Percentiles rank a stretch among this genome's conserved stretches.
Conservation (phyloP, 2,888 invertebrate genomes). For the Platerodrilus igneus region DNA sequence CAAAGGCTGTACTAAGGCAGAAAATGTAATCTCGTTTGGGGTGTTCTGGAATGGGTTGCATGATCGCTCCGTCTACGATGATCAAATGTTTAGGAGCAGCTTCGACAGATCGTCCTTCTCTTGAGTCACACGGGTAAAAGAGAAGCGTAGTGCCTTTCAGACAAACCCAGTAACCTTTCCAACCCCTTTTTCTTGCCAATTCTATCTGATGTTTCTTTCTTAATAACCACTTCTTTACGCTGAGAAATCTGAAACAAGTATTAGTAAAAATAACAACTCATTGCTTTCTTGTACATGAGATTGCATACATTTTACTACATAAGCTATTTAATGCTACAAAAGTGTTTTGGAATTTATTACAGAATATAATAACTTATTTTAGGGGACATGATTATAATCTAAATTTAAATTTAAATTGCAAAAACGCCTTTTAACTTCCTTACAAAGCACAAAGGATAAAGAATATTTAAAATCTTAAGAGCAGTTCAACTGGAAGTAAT, state of each 20-base stretch:
- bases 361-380: too few relatives aligned
- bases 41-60: conserved; percentile 99
- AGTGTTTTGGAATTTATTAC: too few relatives aligned
- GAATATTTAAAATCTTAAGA: too few relatives aligned
- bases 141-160: conserved; percentile 93
- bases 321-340: too few relatives aligned
- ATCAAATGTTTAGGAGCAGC: conserved; percentile 93
- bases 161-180: conserved; percentile 99
- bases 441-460: too few relatives aligned
- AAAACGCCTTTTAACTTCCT: too few relatives aligned
- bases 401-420: too few relatives aligned
- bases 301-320: too few relatives aligned
- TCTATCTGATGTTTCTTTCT: conserved; percentile 96
- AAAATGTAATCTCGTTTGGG: conserved; percentile 97
- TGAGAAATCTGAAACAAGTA: conserved; percentile 94
- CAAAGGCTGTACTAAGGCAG: conserved; percentile 96
- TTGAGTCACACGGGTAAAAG: conserved; percentile 92
- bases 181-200: conserved; percentile 89
- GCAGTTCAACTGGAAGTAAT: too few relatives aligned
- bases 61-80: conserved; percentile 94
- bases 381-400: too few relatives aligned
- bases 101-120: conserved; percentile 85
- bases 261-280: too few relatives aligned
- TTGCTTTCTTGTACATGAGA: too few relatives aligned
- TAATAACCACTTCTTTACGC: conserved; percentile 96